Conservation (phyloP, 2,888 invertebrate genomes). For the Alloscopus bannaensis region DNA sequence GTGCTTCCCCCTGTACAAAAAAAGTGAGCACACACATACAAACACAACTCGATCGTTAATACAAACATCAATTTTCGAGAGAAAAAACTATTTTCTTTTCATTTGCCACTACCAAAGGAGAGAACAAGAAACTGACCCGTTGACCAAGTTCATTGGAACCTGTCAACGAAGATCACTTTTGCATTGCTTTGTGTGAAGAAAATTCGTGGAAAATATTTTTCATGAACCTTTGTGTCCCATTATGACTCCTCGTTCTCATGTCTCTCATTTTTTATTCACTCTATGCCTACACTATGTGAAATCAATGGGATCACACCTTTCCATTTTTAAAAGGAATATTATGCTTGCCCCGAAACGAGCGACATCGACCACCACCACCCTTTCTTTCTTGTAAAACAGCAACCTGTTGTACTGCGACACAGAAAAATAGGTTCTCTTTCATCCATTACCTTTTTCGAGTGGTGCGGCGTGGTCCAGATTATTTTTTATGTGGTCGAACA, state of each 20-base stretch:
- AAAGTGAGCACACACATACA: no score
- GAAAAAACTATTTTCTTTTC: no score
- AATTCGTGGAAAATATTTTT: not conserved
- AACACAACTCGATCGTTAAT: no score
- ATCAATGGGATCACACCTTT: conserved; percentile 59
- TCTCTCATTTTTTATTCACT: conserved; percentile 6
- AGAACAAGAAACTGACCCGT: no score
- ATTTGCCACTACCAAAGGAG: no score
- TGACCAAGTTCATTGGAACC: conserved; percentile 47
- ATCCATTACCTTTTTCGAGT: conserved; percentile 9
- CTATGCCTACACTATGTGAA: conserved; percentile 28
- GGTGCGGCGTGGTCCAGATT: conserved; percentile 45
- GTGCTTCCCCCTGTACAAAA: no score
- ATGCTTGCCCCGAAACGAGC: conserved; percentile 44
- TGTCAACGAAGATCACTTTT: conserved; percentile 30
- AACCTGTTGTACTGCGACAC: conserved; percentile 60
- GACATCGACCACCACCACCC: conserved; percentile 48
- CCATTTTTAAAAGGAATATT: no score
- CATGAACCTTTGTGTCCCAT: not conserved
- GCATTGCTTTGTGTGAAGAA: not conserved
- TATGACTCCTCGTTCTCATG: not conserved
- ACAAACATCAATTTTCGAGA: no score
- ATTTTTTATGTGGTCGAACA: conserved; percentile 18
- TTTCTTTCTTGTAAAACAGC: conserved; percentile 43
- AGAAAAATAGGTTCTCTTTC: conserved; percentile 50